These are phyloP conservation scores for Meloe dianella DNA, from an alignment of 2,888 invertebrate species.

Conservation along the genomic window DNA sequence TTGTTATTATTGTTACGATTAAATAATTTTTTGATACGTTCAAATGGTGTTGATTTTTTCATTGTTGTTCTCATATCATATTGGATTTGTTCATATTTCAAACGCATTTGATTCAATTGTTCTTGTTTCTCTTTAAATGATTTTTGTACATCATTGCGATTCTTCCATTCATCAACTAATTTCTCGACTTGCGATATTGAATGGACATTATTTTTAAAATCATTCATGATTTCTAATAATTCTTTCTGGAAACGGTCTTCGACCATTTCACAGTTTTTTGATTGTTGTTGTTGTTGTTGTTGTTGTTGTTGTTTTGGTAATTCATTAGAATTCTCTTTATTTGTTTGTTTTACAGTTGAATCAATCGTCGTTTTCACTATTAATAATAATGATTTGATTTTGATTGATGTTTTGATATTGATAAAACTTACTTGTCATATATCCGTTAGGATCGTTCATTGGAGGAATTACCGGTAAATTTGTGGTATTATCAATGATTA, in stretches of 20 bases:
- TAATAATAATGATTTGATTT: conserved; percentile 5
- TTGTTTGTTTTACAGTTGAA: conserved; percentile 14
- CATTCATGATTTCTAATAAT: conserved; percentile 83
- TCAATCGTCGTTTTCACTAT: conserved; percentile 14
- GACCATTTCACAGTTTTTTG: conserved; percentile 47
- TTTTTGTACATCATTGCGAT: conserved; percentile 84
- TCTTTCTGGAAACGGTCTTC: conserved; percentile 74
- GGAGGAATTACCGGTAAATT: conserved; percentile 27
- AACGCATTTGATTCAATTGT: conserved; percentile 78
- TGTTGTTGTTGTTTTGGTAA: conserved; percentile 21
- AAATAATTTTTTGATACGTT: conserved; percentile 64
- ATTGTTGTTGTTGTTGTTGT: conserved; percentile 37
- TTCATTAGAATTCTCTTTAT: conserved; percentile 27
- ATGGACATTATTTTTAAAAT: conserved; percentile 88
- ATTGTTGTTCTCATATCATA: conserved; percentile 75
- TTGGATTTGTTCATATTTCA: conserved; percentile 83
- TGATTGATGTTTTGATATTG: not conserved
- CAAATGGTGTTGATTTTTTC: conserved; percentile 81
- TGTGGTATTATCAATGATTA: conserved; percentile 31
- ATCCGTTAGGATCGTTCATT: conserved; percentile 40
- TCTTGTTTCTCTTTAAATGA: conserved; percentile 86
- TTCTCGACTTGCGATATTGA: conserved; percentile 85
- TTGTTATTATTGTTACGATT: conserved; percentile 30
- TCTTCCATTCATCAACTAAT: conserved; percentile 85
- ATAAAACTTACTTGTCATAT: conserved; percentile 51